Evolutionary conservation across 2,888 invertebrate genomes (phyloP).

Genomic region (Microdon myrmicae): DNA sequence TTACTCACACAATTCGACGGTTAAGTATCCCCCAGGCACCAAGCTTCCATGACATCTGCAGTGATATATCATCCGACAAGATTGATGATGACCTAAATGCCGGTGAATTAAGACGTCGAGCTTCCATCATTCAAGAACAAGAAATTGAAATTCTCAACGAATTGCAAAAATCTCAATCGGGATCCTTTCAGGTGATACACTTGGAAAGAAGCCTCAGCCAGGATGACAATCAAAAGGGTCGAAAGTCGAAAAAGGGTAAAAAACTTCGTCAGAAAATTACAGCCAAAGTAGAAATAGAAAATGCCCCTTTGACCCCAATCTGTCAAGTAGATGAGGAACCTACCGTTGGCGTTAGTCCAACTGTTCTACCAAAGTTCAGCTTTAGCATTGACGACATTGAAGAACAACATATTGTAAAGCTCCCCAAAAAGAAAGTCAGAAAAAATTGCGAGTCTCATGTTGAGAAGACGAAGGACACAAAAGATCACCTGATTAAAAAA

Average conservation of each 20-base stretch:
- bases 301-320: constrained; percentile 54
- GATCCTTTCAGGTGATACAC: constrained; percentile 63
- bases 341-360: constrained; percentile 45
- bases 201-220: constrained; percentile 61
- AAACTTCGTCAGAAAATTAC: constrained; percentile 64
- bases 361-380: constrained; percentile 60
- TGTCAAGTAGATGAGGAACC: constrained; percentile 46
- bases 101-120: constrained; percentile 67
- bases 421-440: constrained; percentile 62
- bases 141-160: constrained; percentile 64
- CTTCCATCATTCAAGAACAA: constrained; percentile 70
- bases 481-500: constrained; percentile 3
- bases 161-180: constrained; percentile 62
- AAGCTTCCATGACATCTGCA: constrained; percentile 71
- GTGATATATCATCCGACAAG: constrained; percentile 69
- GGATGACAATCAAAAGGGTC: constrained; percentile 58
- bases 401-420: constrained; percentile 63
- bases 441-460: neutral
- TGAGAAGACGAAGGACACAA: neutral
- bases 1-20: constrained; percentile 60
- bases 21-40: constrained; percentile 66
- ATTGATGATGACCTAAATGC: constrained; percentile 70
- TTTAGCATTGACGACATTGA: constrained; percentile 65
- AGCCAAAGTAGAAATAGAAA: constrained; percentile 62
- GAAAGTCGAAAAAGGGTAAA: constrained; percentile 60